These are phyloP conservation scores for Odontophorus gujanensis DNA, from an alignment of 2,113 vertebrate species.

Conservation along the genomic window DNA sequence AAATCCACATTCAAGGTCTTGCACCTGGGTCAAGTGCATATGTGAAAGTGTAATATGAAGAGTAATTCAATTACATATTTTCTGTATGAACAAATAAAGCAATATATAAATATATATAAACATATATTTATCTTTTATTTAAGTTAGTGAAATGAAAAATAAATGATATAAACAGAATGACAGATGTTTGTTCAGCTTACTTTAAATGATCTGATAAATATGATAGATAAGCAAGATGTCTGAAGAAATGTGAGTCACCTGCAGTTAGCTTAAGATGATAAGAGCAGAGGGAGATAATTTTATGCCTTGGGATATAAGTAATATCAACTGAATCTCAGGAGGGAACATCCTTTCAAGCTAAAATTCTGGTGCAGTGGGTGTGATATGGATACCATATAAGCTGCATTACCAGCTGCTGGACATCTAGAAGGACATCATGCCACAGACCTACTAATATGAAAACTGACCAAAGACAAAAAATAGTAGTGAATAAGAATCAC, in stretches of 20 bases:
- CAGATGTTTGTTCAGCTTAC: neutral
- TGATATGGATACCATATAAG: neutral
- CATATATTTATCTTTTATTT: neutral
- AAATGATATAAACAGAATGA: neutral
- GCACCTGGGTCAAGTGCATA: no score
- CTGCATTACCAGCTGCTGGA: neutral
- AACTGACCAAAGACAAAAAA: neutral
- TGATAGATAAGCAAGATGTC: neutral
- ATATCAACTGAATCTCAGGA: neutral
- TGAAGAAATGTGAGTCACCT: neutral
- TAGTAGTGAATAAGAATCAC: neutral
- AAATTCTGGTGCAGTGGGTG: neutral
- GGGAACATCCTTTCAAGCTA: neutral
- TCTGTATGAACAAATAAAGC: neutral
- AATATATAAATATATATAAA: neutral
- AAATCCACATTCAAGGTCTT: no score
- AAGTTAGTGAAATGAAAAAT: neutral
- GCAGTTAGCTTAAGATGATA: neutral
- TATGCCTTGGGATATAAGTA: neutral
- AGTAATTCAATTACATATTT: neutral
- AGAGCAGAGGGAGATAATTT: neutral
- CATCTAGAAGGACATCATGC: neutral
- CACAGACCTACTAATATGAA: neutral
- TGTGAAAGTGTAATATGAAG: neutral
- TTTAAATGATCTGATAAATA: neutral